Evolutionary conservation across 2,888 invertebrate species (phyloP), one percentile per base, ranked within the genome.

Genomic region (Seira musarum): DNA sequence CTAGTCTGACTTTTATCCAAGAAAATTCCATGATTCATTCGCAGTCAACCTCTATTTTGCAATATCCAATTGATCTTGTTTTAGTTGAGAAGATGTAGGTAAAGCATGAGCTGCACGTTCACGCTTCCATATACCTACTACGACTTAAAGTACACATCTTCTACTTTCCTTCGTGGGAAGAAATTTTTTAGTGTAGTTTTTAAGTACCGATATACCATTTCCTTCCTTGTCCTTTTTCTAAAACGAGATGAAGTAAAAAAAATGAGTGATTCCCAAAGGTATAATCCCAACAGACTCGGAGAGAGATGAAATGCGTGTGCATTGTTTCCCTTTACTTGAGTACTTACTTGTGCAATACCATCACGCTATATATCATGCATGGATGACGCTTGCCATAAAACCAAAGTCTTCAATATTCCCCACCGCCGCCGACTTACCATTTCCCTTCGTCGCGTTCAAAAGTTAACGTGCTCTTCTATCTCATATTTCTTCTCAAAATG

Each of bases 341-440:
- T n/a, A n/a, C 6, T 8, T 8, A 40, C 6, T 35, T 67, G 60
- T 49, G 22, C 40, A 60, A 53, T 73, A 49, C 67, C 69, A 68
- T 75, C 69, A 65, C 21, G n/a, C 35, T 69, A 76, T 76, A 69
- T 64, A 76, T 76, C 76, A 76, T 76, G 76, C 69, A 75, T 63
- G 63, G 24, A 6, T 70, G 70, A 57, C 70, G 70, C 40, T 40
- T 40, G 68, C 21, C 57, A 35, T 30, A 70, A 60, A 70, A 70
- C 30, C 70, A 46, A 67, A 17, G 67, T 75, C 75, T 75, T 75
- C 68, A 75, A 75, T 75, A 68, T 75, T 75, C 75, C 57, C 67
- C 61, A 75, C 75, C 67, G 60, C 66, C 66, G 74, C 30, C 68
- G 30, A 22, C 17, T 17, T 63, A 21, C 19, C 25, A n/a, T n/a